Conservation (phyloP, 2,113 vertebrate genomes). For the Polyodon spathula region DNA sequence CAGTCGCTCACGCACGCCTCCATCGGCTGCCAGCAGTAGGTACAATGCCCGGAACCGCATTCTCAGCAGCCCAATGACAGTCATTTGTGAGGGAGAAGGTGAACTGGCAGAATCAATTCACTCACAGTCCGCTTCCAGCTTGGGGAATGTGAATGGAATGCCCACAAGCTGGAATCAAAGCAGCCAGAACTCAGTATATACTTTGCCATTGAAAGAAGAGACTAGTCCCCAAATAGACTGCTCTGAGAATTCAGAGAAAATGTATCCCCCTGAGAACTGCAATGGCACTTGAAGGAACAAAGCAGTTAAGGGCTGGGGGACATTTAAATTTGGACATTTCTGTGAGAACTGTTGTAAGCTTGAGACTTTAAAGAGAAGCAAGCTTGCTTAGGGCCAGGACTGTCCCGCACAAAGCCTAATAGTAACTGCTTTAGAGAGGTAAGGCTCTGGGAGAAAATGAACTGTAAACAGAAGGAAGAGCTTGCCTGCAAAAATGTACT, state of each 20-base stretch:
- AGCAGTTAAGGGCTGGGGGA: constrained; percentile 41
- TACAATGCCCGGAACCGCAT: constrained; percentile 82
- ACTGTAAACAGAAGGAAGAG: no score
- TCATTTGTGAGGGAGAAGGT: constrained; percentile 89
- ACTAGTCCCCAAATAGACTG: constrained; percentile 19
- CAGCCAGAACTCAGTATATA: constrained; percentile 25
- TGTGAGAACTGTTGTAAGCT: constrained; percentile 15
- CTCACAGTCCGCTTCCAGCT: constrained; percentile 31
- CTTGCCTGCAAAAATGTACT: no score
- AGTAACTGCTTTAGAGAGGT: background rate
- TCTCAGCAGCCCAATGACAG: constrained; percentile 95
- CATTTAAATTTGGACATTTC: constrained; percentile 22
- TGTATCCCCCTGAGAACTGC: constrained; percentile 35
- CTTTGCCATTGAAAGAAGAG: constrained; percentile 1
- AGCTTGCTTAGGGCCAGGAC: background rate
- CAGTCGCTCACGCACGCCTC: constrained; percentile 80
- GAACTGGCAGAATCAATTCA: constrained; percentile 63
- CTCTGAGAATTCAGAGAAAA: constrained; percentile 19
- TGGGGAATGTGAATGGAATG: constrained; percentile 21
- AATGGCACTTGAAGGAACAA: constrained; percentile 57
- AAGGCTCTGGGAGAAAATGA: no score
- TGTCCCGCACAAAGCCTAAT: constrained; percentile 10
- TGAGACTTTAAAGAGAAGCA: constrained; percentile 27
- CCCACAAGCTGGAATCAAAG: constrained; percentile 32
- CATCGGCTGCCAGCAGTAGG: constrained; percentile 90